Base-by-base conservation (phyloP, 92 coral and sea anemone species). In the Epizoanthus stellaris region DNA sequence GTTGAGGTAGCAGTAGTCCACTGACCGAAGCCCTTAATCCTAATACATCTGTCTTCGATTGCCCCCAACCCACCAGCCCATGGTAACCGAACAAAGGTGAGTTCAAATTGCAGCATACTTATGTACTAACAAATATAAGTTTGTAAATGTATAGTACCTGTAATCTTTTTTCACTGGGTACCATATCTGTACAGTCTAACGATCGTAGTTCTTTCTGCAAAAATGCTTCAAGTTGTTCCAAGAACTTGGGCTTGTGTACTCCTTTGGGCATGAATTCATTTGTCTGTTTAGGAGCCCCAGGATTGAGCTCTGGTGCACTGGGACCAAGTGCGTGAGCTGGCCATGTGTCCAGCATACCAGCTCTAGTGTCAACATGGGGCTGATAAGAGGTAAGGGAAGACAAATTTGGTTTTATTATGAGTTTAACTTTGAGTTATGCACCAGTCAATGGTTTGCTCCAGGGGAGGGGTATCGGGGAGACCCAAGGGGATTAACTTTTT, bases 241-340 rank as follows among this genome's bases (percentile, higher is more conserved):
- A 92, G 67, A 96, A 96, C 88, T 94, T 96, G 21, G 99, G 99
- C 64, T 96, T 96, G 81, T 96, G 98, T 13, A 95, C 98, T 47
- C 98, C 99, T 73, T 96, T 96, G 30, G 98, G 97, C 98, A 96
- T 92, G 75, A 94, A 93, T 89, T 96, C 98, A 60, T 86, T 89
- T 75, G 77, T 82, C 54, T 95, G 95, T 67, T 95, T 93, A 38
- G 93, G 91, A 7, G 83, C 89, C 39, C 95, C 97, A 36, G 94
- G 93, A 57, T 89, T 93, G 47, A 96, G 92, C 71, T 90, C 94
- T 13, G 99, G 98, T 6, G 95, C 93, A 77, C 91, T 92, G 34
- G 99, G 99, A 2, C 99, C 99, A 8, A 93, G 91, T 10, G 99
- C 99, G 86, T 96, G 99, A 58, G 99, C 99, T 58, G 99, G 99